A percentile compares a stretch with the other conserved stretches of the same genome.
Conservation (phyloP, 2,797 vertebrate species). For the Dicrostonyx torquatus region DNA sequence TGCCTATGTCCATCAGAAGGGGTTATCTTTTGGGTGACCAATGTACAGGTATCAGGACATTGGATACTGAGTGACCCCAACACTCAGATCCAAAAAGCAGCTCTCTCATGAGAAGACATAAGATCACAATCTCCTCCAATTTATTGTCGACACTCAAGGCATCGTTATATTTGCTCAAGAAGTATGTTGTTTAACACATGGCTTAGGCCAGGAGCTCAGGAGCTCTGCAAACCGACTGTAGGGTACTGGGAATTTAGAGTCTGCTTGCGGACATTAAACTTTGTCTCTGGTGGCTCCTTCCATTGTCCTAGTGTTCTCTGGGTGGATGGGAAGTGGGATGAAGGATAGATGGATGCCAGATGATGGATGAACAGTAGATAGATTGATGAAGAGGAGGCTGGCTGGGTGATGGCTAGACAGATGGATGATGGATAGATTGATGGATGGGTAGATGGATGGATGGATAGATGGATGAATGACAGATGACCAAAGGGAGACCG, state of each 20-base stretch:
- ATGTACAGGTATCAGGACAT: neutral
- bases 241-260: neutral
- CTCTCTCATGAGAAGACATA: neutral
- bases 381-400: neutral
- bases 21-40: conserved; percentile 7
- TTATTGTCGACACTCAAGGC: neutral
- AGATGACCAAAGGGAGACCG: neutral
- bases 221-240: neutral
- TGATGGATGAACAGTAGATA: neutral
- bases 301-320: neutral
- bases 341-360: neutral
- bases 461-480: neutral
- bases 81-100: neutral
- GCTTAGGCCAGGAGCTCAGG: neutral
- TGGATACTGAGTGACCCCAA: neutral
- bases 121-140: neutral
- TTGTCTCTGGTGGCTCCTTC: neutral
- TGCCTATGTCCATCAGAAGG: neutral
- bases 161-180: accelerated
- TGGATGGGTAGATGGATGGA: neutral
- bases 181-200: neutral
- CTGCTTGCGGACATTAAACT: neutral
- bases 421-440: neutral
- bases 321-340: neutral
- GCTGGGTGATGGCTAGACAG: neutral